Base-by-base conservation (phyloP, 2,113 vertebrate species). In the Ivindomyrus marchei region DNA sequence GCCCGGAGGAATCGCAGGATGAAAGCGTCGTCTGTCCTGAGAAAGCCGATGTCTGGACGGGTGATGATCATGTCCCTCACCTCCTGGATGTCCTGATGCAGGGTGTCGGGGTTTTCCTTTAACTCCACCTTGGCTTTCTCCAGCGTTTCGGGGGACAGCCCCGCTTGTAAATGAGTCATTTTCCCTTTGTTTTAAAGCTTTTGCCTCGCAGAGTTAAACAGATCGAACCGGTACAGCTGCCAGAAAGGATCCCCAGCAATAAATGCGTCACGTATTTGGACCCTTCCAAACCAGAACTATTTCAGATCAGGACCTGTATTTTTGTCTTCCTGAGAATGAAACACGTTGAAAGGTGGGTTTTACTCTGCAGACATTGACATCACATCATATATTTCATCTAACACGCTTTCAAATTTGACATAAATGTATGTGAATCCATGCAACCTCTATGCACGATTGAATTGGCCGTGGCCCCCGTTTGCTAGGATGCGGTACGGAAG, bases 11-110 rank as follows among this genome's bases (percentile, higher is more conserved):
- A 99, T 90, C 98, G 96, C 93, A 99, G 95, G 94, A 99, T 99
- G 93, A 99, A 99, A 87, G 97, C 97, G 91, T 99, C 98, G 90
- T 99, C 98, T 6, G 98, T 99, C 96, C 98, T 97, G 92, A 99
- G 97, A 93, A 99, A 99, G 85, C 98, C 98, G 91, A 99, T 99
- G 96, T 99, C 98, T 9, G 98, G 98, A 92, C 98, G 96, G 10
- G 98, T 99, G 95, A 99, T 99, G 91, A 99, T 99, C 98, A 99
- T 99, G 93, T 99, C 98, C 94, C 98, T 95, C 92, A 99, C 98
- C 95, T 99, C 98, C 94, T 99, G 98, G 93, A 99, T 99, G 96
- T 99, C 98, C 95, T 99, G 98, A 92, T 99, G 98, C 90, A 99
- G 92, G 6, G 98, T 99, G 94, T 99, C 98, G 0, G 98, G 97